phyloP scores from a whole-genome alignment of 2,113 vertebrate species.

The Junco hyemalis region DNA sequence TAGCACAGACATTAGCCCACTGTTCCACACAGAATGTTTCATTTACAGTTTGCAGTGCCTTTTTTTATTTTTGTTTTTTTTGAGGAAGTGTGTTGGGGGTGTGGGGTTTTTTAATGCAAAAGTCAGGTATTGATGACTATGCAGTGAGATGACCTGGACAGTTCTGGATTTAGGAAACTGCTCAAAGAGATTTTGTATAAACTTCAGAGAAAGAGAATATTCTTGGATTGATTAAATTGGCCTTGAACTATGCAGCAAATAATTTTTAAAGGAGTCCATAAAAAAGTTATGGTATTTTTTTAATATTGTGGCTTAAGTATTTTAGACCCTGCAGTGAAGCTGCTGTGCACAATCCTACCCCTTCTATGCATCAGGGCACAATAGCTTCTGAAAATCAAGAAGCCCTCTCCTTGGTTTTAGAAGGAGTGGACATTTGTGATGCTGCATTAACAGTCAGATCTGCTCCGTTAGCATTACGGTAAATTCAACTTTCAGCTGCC shows the following conservation, averaged over 20 bases:
- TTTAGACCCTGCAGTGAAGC: neutral
- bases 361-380: neutral
- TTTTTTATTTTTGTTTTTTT: neutral
- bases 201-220: neutral
- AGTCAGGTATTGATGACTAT: neutral
- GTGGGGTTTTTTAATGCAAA: neutral
- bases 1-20: neutral
- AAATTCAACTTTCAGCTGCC: slow-evolving; percentile 42
- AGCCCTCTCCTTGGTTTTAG: neutral
- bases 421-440: neutral
- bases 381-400: neutral
- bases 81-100: too few relatives aligned
- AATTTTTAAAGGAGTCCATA: neutral
- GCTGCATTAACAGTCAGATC: neutral
- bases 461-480: slow-evolving; percentile 43
- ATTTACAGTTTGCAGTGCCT: neutral
- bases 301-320: neutral
- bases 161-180: neutral
- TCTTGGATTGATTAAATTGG: neutral
- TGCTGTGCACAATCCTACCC: neutral
- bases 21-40: neutral
- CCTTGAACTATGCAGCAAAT: neutral
- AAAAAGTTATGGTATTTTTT: neutral
- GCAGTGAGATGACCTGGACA: neutral
- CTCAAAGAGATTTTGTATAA: neutral